phyloP scores from a whole-genome alignment of 2,888 invertebrate species.

The Timema podura region DNA sequence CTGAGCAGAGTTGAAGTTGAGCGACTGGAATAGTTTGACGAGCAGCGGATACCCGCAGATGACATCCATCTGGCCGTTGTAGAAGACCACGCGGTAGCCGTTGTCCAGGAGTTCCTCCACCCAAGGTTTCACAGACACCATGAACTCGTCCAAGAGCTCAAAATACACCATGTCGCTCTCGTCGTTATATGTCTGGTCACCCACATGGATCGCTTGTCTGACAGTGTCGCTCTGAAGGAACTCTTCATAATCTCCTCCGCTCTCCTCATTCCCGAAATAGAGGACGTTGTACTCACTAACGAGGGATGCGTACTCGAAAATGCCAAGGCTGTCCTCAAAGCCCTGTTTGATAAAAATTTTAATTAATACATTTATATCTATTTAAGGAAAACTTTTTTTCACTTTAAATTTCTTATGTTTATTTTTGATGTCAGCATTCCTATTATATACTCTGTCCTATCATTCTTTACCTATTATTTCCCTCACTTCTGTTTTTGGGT shows the following conservation, averaged over 20 bases:
- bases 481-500: too few species aligned
- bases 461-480: too few species aligned
- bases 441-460: too few species aligned
- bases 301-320: conserved; percentile 39
- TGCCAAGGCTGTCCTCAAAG: conserved; percentile 19
- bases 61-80: conserved; percentile 48
- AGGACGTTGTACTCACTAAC: conserved; percentile 52
- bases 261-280: conserved; percentile 38
- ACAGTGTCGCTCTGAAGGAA: conserved; percentile 49
- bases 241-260: conserved; percentile 19
- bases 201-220: conserved; percentile 52
- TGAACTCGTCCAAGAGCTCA: conserved; percentile 52
- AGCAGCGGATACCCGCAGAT: conserved; percentile 46
- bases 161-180: conserved; percentile 51
- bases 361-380: too few species aligned
- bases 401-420: too few species aligned
- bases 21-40: conserved; percentile 41
- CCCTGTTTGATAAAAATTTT: conserved; percentile 11
- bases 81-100: conserved; percentile 41
- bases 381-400: too few species aligned
- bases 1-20: conserved; percentile 41
- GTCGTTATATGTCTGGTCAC: conserved; percentile 48
- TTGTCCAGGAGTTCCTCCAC: conserved; percentile 53
- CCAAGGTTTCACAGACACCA: conserved; percentile 56
- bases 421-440: too few species aligned